Evolutionary conservation across 2,888 invertebrate species (phyloP).

Genomic region (Isotomurus palustris): DNA sequence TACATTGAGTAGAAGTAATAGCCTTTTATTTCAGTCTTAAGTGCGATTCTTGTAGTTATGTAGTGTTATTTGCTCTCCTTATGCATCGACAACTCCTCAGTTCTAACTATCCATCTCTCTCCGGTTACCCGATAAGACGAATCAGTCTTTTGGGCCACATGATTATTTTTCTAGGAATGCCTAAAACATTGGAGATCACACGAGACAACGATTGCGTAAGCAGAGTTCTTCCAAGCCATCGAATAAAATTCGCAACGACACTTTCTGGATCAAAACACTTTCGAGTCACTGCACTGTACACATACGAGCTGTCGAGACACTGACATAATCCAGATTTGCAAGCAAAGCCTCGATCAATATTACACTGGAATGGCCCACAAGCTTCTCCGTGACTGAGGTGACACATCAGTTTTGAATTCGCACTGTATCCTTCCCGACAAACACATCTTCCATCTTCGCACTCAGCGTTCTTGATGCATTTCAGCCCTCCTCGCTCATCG

Average conservation of each 20-base stretch:
- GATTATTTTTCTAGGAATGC: too few relatives aligned
- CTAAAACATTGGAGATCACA: not conserved
- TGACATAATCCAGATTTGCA: constrained; percentile 27
- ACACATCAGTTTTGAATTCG: constrained; percentile 14
- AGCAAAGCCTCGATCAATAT: constrained; percentile 25
- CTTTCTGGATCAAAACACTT: constrained; percentile 26
- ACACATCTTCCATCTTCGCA: constrained; percentile 21
- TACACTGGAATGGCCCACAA: constrained; percentile 23
- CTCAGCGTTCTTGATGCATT: constrained; percentile 20
- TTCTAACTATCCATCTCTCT: too few relatives aligned
- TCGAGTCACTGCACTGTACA: constrained; percentile 17
- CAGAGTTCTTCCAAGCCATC: constrained; percentile 4
- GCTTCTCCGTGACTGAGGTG: constrained; percentile 11
- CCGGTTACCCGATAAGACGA: too few relatives aligned
- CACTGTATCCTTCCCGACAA: constrained; percentile 22
- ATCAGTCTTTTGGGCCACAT: too few relatives aligned
- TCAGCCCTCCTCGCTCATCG: not conserved
- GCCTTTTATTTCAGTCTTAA: too few relatives aligned
- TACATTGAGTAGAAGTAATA: too few relatives aligned
- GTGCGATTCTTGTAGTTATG: too few relatives aligned
- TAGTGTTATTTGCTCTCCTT: too few relatives aligned
- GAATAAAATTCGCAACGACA: constrained; percentile 13
- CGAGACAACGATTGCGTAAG: constrained; percentile 13
- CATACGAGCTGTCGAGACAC: constrained; percentile 25
- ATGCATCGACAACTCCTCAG: too few relatives aligned